phyloP scores from a whole-genome alignment of 1,140 invertebrate species.

The Grapholita molesta region DNA sequence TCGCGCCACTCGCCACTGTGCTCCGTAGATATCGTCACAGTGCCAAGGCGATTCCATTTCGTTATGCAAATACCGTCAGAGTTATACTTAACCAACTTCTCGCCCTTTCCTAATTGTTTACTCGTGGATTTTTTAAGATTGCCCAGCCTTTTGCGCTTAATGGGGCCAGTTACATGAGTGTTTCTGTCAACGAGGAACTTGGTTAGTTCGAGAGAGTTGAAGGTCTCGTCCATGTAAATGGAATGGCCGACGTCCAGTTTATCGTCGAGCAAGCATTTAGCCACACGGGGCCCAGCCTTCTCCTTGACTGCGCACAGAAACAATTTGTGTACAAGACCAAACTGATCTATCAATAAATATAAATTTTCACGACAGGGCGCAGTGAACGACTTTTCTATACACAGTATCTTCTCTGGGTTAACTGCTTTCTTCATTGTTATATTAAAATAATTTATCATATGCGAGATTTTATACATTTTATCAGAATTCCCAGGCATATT shows the following conservation, averaged over 20 bases:
- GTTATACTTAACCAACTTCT: background rate
- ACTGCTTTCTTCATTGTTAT: background rate
- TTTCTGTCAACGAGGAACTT: background rate
- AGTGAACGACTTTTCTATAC: background rate
- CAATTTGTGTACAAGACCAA: background rate
- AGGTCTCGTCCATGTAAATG: background rate
- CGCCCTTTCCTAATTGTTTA: background rate
- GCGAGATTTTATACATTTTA: background rate
- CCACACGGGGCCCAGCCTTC: background rate
- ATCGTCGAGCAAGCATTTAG: background rate
- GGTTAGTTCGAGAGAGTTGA: background rate
- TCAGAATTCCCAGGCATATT: background rate
- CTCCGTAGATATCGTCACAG: background rate
- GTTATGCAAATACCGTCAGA: background rate
- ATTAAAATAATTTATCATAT: background rate
- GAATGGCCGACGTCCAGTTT: background rate
- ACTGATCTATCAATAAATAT: background rate
- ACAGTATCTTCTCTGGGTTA: background rate
- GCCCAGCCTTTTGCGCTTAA: background rate
- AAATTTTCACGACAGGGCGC: background rate
- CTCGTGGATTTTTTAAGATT: background rate
- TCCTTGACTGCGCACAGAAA: background rate
- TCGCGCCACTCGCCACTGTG: background rate
- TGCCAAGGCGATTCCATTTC: background rate
- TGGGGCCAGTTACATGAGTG: background rate